Evolutionary conservation across 2,797 vertebrate species (phyloP).

Genomic region (Diceros bicornis): DNA sequence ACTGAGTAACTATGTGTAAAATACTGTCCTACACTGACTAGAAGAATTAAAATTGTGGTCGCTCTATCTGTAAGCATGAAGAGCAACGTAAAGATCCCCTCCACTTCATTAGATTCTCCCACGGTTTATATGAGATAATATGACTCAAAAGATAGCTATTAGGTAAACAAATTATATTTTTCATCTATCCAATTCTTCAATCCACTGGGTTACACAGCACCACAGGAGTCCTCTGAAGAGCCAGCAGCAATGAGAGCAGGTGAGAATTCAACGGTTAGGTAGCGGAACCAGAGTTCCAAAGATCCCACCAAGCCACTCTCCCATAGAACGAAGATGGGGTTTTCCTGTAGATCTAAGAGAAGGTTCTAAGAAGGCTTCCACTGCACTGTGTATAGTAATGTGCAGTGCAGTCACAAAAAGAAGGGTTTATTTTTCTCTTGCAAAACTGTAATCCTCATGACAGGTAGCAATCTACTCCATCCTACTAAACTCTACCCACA

Average conservation of each 20-base stretch:
- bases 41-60: not conserved
- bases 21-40: not conserved
- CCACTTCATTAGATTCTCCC: not conserved
- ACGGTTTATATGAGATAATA: not conserved
- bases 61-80: not conserved
- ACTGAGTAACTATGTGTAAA: not conserved
- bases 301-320: not conserved
- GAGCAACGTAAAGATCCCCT: not conserved
- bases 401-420: not conserved
- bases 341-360: not conserved
- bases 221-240: not conserved
- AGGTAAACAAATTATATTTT: not conserved
- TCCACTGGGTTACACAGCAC: not conserved
- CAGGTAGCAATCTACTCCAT: conserved; percentile 2
- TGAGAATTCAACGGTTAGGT: not conserved
- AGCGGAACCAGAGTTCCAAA: not conserved
- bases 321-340: not conserved
- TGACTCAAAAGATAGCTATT: not conserved
- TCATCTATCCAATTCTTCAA: not conserved
- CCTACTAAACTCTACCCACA: not conserved
- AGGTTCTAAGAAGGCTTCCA: not conserved
- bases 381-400: not conserved
- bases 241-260: not conserved
- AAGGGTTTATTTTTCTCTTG: conserved; percentile 16
- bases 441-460: not conserved